Base-by-base conservation (phyloP, 2,888 invertebrate species). In the Rhogogaster chlorosoma region DNA sequence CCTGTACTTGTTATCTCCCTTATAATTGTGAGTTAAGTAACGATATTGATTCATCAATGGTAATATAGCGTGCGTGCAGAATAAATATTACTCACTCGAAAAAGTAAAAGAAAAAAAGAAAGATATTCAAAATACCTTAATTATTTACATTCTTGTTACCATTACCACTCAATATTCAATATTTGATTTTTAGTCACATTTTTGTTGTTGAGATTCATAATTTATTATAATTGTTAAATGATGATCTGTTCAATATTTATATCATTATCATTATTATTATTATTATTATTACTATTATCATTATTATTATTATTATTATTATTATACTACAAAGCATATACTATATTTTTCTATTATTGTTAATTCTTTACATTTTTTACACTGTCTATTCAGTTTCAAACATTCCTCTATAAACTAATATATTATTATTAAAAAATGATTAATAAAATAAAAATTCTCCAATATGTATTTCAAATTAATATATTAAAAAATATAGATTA, bases 401-500 rank as follows among this genome's bases (percentile, higher is more conserved):
- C 80, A 80, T 80, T 80, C 80, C 80, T 29, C 26, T n/a, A 32
- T 32, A 45, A 45, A 77, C 49, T 53, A 49, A 45, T 38, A 32
- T 61, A 36, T 49, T 22, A 70, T n/a, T 15, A 26, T 9, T 15
- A 57, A 42, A 42, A 64, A 67, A 32, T 29, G 38, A 82, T n/a
- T 15, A 64, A 38, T 22, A 61, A 70, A 36, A 53, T 29, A 53
- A 71, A 45, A 83, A 70, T 83, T 83, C 67, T 53, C 22, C 15
- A 75, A 75, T 77, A 77, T 77, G 45, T 75, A 75, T 67, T 42
- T 73, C 38, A 32, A 77, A 32, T 38, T 71, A 83, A 38, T 73
- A 73, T 67, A 71, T 84, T 75, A 73, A 84, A 73, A 84, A 75
- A 71, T 61, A 84, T 84, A 84, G 71, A 75, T 71, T 75, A 57